phyloP scores from a whole-genome alignment of 2,888 invertebrate species.

The Eledone cirrhosa region DNA sequence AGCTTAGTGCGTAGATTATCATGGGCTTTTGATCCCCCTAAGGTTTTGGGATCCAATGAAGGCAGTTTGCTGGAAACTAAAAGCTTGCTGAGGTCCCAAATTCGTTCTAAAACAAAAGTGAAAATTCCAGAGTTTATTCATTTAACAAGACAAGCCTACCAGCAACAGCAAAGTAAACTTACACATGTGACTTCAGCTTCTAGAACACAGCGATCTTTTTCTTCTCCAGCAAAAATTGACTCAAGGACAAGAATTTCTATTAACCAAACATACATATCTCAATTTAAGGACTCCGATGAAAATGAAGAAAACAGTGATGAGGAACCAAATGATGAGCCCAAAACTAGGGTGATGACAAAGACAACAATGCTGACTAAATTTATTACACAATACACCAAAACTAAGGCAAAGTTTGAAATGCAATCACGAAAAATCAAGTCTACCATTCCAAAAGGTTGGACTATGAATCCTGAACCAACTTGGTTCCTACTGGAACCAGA shows the following conservation, averaged over 20 bases:
- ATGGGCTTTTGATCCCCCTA: slow-evolving; percentile 64
- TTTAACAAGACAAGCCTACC: slow-evolving; percentile 62
- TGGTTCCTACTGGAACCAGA: slow-evolving; percentile 52
- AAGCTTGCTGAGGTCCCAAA: slow-evolving; percentile 62
- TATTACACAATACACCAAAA: not conserved
- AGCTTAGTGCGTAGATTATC: slow-evolving; percentile 54
- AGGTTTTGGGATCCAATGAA: slow-evolving; percentile 50
- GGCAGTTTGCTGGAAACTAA: slow-evolving; percentile 62
- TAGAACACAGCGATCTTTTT: slow-evolving; percentile 50
- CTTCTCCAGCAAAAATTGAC: slow-evolving; percentile 63
- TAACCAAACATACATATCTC: slow-evolving; percentile 43
- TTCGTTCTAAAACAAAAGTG: slow-evolving; percentile 56
- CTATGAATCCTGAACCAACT: not conserved
- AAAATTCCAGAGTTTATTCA: slow-evolving; percentile 63
- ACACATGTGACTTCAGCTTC: slow-evolving; percentile 30
- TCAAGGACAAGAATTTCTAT: slow-evolving; percentile 58
- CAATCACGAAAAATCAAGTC: not conserved
- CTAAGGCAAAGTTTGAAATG: not conserved
- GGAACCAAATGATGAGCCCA: not conserved
- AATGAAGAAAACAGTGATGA: not conserved
- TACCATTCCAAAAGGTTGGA: slow-evolving; percentile 9
- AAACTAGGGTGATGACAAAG: not conserved
- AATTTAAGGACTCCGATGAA: not conserved
- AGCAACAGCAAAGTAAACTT: slow-evolving; percentile 50
- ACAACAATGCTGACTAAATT: not conserved